phyloP scores from a whole-genome alignment of 2,113 vertebrate genomes.

The Spilogale gracilis region DNA sequence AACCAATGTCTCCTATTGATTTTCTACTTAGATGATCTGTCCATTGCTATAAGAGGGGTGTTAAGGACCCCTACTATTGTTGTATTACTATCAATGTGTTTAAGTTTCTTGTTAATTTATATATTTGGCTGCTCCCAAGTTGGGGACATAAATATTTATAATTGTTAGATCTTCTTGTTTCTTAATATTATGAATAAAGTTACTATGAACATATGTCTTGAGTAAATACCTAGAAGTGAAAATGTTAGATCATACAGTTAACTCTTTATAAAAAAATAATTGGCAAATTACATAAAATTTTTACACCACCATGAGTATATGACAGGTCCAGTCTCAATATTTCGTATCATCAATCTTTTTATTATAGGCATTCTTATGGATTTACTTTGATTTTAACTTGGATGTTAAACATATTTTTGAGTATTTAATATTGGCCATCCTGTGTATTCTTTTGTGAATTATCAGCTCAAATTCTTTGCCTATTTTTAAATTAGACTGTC shows the following conservation, averaged over 20 bases:
- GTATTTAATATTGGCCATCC: background rate
- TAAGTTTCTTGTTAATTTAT: no score
- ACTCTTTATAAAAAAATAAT: background rate
- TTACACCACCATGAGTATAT: background rate
- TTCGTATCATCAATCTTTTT: background rate
- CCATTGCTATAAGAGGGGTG: no score
- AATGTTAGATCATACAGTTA: background rate
- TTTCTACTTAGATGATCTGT: no score
- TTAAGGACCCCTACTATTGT: no score
- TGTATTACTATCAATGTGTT: no score
- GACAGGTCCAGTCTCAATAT: background rate
- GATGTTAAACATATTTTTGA: background rate
- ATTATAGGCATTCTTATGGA: background rate
- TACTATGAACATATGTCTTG: background rate
- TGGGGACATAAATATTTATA: no score
- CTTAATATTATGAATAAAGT: background rate
- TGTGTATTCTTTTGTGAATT: background rate
- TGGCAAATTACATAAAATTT: background rate
- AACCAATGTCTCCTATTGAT: no score
- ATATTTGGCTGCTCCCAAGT: no score
- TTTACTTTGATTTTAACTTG: background rate
- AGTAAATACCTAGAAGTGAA: background rate
- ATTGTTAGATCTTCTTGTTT: no score
- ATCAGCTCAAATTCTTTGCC: background rate
- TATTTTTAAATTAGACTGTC: background rate